Evolutionary conservation across 2,797 vertebrate genomes (phyloP), one percentile per base, ranked within the genome.

Genomic region (Allobates femoralis): DNA sequence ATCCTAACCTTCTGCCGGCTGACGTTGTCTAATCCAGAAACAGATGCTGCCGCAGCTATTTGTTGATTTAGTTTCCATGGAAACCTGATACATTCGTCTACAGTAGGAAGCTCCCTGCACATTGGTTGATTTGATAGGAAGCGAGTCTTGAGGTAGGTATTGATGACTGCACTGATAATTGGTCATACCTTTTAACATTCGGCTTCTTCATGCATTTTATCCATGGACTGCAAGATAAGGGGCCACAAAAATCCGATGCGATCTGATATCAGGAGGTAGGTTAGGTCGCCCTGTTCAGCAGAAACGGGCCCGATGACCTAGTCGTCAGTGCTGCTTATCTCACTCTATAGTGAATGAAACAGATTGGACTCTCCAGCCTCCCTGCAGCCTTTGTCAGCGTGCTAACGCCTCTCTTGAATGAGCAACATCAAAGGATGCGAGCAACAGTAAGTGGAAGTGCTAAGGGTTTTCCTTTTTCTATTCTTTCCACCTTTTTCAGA

Each of bases 1-100:
- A 91, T 91, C 91, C 32, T 85, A 90, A 89, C 89, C 90, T 92
- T 93, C 91, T 92, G 90, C 93, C 94, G 94, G 93, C 92, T 93
- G 90, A 94, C 91, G 89, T 93, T 94, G 91, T 92, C 91, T 92
- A 91, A 92, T 94, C 91, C 92, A 93, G 92, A 94, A 93, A 89
- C 93, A 93, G 95, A 95, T 95, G 94, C 94, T 92, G 90, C 92
- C 88, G 92, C 90, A 94, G 94, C 94, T 96, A 95, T 97, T 98
- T 97, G 96, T 97, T 97, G 95, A 96, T 96, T 95, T 94, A 95
- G 96, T 98, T 97, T 95, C 96, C 94, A 94, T 97, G 96, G 96
- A 96, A 94, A 97, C 95, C 74, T 91, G 94, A 92, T 93, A 91
- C 90, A 93, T 92, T 93, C 90, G 88, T 90, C 85, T 92, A 90